A percentile compares a stretch with the other conserved stretches of the same genome.
These are phyloP conservation scores for Chiloscyllium plagiosum DNA, from an alignment of 2,113 vertebrate genomes.

Conservation along the genomic window DNA sequence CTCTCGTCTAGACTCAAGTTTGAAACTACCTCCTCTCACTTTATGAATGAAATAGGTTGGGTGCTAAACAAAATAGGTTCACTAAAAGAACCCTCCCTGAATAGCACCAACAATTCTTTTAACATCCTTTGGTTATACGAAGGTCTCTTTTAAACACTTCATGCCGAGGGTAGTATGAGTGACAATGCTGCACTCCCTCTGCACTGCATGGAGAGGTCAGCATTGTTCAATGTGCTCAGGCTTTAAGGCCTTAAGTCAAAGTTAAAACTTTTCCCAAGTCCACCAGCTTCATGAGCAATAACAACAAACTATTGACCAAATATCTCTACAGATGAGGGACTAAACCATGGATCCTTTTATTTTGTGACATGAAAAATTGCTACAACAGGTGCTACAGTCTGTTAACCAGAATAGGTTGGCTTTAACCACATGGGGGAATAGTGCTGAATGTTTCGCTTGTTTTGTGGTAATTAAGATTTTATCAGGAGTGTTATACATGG, in stretches of 20 bases:
- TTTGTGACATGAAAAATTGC: not conserved
- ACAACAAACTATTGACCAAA: not conserved
- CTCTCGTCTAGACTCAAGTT: too few species aligned
- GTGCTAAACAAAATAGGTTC: too few species aligned
- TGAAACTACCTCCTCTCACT: too few species aligned
- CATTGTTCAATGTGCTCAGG: not conserved
- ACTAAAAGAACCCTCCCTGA: not conserved
- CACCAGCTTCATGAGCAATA: not conserved
- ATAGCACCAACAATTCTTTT: not conserved
- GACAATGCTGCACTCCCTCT: not conserved
- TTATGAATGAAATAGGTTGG: too few species aligned
- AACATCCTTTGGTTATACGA: not conserved
- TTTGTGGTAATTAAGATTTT: not conserved
- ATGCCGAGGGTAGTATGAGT: not conserved
- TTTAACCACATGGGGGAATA: not conserved
- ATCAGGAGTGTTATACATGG: not conserved
- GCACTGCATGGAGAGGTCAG: not conserved
- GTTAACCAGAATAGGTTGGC: not conserved
- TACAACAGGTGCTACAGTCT: not conserved
- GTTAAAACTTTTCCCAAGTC: not conserved
- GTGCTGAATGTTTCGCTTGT: not conserved
- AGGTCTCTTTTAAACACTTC: not conserved
- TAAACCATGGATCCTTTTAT: not conserved
- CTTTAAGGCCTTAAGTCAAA: not conserved
- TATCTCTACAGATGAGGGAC: not conserved